Base-by-base conservation (phyloP, 1,140 invertebrate species). In the Proctacanthus coquilletti region DNA sequence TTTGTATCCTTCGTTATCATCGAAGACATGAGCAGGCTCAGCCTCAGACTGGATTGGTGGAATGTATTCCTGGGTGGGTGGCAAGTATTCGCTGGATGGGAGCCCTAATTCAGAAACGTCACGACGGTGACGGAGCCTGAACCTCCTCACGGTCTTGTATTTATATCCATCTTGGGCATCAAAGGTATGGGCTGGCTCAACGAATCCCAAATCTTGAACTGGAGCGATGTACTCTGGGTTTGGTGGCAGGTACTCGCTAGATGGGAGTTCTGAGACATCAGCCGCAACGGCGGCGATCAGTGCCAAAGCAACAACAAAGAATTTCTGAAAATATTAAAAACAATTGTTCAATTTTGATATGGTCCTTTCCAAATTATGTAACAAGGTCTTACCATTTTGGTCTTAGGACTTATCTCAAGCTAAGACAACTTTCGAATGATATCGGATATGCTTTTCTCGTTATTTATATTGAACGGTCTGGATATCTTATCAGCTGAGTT, bases 41-140 rank as follows among this genome's bases (percentile, higher is more conserved):
- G n/a, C n/a, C n/a, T n/a, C n/a, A n/a, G n/a, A n/a, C n/a, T n/a
- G n/a, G n/a, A n/a, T n/a, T n/a, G n/a, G n/a, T n/a, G n/a, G n/a
- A n/a, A n/a, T n/a, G n/a, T n/a, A n/a, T 47, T 44, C 50, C 33
- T 51, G 49, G 2, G 39, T 13, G 0, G 51, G 46, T 9, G 50
- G 50, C 33, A 53, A 41, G 19, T 53, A 53, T 1, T 52, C 51
- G 20, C 50, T 50, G 30, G 42, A 34, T 2, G 50, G 38, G 33
- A 49, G 48, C 1, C 46, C 42, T n/a, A n/a, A n/a, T n/a, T n/a
- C n/a, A n/a, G n/a, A n/a, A 0, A 53, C 51, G 38, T 53, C 51
- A 9, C 51, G 51, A 3, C 51, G 49, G 2, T 51, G 46, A 4
- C 49, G 46, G 5, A 42, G 32, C 19, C 50, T 50, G 6, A 48